phyloP scores from a whole-genome alignment of 2,888 invertebrate genomes.

The Cosmopolites sordidus region DNA sequence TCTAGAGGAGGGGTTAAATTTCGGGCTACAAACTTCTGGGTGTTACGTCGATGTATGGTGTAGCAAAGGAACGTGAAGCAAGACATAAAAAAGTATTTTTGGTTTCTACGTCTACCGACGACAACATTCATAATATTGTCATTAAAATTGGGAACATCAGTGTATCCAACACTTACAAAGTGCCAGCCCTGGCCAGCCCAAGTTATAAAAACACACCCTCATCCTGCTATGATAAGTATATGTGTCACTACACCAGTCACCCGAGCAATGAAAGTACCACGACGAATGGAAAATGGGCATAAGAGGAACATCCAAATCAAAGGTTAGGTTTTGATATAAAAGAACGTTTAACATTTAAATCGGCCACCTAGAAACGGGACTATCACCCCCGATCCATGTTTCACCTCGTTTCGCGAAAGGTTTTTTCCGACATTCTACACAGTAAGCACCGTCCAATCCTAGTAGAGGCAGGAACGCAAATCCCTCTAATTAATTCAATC shows the following conservation, averaged over 20 bases:
- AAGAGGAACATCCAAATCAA: not conserved
- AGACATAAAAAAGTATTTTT: not conserved
- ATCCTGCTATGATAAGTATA: not conserved
- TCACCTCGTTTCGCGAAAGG: not conserved
- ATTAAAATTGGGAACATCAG: no score
- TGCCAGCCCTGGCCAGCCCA: not conserved
- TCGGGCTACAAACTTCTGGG: constrained; percentile 18
- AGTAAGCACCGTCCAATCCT: not conserved
- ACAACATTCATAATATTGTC: no score
- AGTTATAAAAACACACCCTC: not conserved
- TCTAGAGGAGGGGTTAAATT: constrained; percentile 16
- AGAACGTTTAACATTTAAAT: not conserved
- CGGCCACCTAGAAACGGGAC: not conserved
- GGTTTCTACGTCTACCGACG: not conserved
- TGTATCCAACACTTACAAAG: no score
- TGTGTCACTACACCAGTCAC: not conserved
- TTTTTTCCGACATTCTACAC: not conserved
- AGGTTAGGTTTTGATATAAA: not conserved
- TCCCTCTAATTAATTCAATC: not conserved
- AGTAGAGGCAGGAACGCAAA: not conserved
- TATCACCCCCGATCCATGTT: not conserved
- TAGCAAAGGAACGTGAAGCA: no score
- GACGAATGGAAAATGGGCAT: not conserved
- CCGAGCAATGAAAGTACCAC: not conserved
- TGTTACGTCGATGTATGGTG: no score